Conservation (phyloP, 2,888 invertebrate species). For the Amaurobius ferox region DNA sequence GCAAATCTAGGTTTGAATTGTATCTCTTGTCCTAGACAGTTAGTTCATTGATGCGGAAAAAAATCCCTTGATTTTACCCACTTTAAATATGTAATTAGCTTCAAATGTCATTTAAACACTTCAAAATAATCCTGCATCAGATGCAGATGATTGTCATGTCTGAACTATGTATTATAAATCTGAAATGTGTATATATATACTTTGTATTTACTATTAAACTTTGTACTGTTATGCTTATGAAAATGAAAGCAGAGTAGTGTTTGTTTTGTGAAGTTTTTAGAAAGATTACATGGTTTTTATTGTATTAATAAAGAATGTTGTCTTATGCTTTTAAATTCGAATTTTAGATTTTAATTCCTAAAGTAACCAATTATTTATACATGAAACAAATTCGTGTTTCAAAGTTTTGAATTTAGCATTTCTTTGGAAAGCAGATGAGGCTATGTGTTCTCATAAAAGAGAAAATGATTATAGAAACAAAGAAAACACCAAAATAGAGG, state of each 20-base stretch:
- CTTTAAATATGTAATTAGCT: not conserved
- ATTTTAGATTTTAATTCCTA: too few relatives aligned
- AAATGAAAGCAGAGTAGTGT: not conserved
- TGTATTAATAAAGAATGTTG: constrained; percentile 1
- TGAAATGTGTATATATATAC: not conserved
- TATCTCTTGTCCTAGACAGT: too few relatives aligned
- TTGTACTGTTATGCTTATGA: not conserved
- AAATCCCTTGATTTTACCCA: not conserved
- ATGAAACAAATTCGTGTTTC: too few relatives aligned
- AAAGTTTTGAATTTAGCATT: too few relatives aligned
- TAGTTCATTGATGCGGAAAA: too few relatives aligned
- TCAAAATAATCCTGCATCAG: not conserved
- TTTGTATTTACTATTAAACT: not conserved
- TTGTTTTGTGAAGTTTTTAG: constrained; percentile 2
- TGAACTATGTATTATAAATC: not conserved
- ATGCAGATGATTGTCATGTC: not conserved
- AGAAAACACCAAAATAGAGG: too few relatives aligned
- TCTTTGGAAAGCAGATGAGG: too few relatives aligned
- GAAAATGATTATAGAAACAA: too few relatives aligned
- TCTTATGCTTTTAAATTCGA: too few relatives aligned
- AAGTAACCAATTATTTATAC: too few relatives aligned
- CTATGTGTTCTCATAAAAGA: too few relatives aligned
- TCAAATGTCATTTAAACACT: not conserved
- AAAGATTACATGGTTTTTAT: not conserved
- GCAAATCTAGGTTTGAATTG: too few relatives aligned